phyloP scores from a whole-genome alignment of 2,113 vertebrate species.

The Bujurquina vittata region DNA sequence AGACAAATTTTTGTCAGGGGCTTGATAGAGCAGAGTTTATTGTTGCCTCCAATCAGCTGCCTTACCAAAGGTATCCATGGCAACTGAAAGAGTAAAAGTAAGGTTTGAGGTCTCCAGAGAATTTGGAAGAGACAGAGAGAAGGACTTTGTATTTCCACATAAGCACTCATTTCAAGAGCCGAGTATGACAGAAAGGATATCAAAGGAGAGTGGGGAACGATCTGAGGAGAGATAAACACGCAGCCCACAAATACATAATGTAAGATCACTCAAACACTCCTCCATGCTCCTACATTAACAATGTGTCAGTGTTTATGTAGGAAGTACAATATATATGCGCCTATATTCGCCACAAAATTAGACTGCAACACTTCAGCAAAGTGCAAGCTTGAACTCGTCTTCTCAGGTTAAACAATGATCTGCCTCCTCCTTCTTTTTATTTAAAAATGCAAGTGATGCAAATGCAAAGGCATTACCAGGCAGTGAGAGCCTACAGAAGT shows the following conservation, averaged over 20 bases:
- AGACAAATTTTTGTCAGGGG: slow-evolving; percentile 64
- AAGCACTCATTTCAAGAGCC: slow-evolving; percentile 48
- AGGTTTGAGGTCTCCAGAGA: slow-evolving; percentile 71
- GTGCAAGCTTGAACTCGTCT: not conserved
- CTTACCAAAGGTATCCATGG: slow-evolving; percentile 74
- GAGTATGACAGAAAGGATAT: slow-evolving; percentile 62
- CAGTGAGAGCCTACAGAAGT: accelerated
- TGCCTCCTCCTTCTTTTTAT: not conserved
- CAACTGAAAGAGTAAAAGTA: slow-evolving; percentile 79
- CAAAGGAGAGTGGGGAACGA: slow-evolving; percentile 39
- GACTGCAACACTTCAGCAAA: slow-evolving; percentile 30
- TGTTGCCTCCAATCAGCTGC: slow-evolving; percentile 70
- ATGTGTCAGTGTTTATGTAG: slow-evolving; percentile 23
- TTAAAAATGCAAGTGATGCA: not conserved
- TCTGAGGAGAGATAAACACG: slow-evolving; percentile 30
- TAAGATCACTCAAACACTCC: slow-evolving; percentile 23
- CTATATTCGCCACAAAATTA: not conserved
- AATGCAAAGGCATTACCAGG: not conserved
- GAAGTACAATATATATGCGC: not conserved
- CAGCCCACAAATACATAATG: slow-evolving; percentile 25
- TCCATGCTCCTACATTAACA: slow-evolving; percentile 15
- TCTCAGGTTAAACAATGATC: not conserved
- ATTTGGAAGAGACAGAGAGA: slow-evolving; percentile 67
- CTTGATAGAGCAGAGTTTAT: slow-evolving; percentile 66
- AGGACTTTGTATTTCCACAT: slow-evolving; percentile 65